Base-by-base conservation (phyloP, 2,797 vertebrate species). In the Microctenopoma steveboyesi region DNA sequence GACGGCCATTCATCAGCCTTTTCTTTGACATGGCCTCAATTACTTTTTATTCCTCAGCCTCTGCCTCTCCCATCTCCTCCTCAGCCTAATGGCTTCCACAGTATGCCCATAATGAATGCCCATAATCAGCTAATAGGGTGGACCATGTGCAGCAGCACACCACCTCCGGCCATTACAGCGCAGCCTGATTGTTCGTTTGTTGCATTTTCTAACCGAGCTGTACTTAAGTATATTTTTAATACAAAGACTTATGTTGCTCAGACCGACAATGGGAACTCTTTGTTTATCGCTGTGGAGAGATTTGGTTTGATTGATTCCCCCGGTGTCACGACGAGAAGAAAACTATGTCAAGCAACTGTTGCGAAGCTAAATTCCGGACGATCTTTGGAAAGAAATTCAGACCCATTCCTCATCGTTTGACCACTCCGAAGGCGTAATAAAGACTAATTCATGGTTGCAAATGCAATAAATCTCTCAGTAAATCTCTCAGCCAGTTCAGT, bases 61-160 rank as follows among this genome's bases (percentile, higher is more conserved):
- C 52, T 33, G 70, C 56, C 30, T 33, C 30, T 33, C 40, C 40
- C 69, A 49, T 76, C 75, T 79, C 70, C 73, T 79, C 68, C 61
- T 66, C 61, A 33, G 48, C 46, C 77, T 91, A 85, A 91, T 91
- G 76, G 75, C 79, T 88, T 90, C 82, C 68, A 57, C 81, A 57
- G 52, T 62, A 62, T 58, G 72, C 58, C 64, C 39, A 49, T 78
- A 80, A 88, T 70, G 61, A 65, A 33, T 33, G 30, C 30, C 30
- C 30, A 33, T 33, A 33, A 68, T 55, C 75, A 57, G 77, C 69
- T 75, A 85, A 86, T 81, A 68, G 79, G 79, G 75, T 69, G 53
- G 65, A 69, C 64, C 7, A 74, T 89, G 90, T 92, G 91, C 89
- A 40, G 68, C 40, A 12, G 57, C 91, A 92, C 87, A 84, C 64